These are phyloP conservation scores for Pseudococcus viburni DNA, from an alignment of 2,888 invertebrate species.

Conservation along the genomic window DNA sequence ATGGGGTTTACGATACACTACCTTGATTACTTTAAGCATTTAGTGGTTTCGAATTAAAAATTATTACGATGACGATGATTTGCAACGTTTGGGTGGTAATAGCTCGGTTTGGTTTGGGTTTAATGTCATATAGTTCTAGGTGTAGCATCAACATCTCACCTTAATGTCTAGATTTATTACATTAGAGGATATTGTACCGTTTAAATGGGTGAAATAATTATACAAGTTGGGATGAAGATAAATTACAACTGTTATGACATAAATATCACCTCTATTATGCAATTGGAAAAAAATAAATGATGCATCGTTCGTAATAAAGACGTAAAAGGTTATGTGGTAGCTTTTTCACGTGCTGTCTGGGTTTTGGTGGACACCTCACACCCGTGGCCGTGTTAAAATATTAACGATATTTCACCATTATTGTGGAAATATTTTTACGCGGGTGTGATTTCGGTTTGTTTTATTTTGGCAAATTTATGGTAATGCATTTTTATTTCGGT, in stretches of 20 bases:
- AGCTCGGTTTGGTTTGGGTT: background rate
- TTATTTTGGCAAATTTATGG: background rate
- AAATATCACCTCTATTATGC: slow-evolving; percentile 32
- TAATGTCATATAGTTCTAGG: background rate
- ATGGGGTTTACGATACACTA: background rate
- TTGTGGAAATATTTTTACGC: background rate
- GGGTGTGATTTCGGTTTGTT: background rate
- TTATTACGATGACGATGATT: background rate
- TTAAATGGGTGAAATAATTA: slow-evolving; percentile 55
- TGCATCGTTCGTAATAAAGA: slow-evolving; percentile 41
- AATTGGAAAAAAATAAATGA: slow-evolving; percentile 56
- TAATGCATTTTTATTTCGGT: background rate
- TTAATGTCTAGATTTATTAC: slow-evolving; percentile 34
- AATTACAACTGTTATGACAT: slow-evolving; percentile 35
- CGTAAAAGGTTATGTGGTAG: slow-evolving; percentile 39
- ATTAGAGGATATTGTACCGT: slow-evolving; percentile 48
- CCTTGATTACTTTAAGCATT: slow-evolving; percentile 4
- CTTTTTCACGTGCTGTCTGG: background rate
- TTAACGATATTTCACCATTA: slow-evolving; percentile 8
- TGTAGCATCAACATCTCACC: background rate
- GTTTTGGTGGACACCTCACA: background rate
- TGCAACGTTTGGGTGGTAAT: slow-evolving; percentile 42
- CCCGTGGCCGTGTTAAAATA: background rate
- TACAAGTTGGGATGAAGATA: slow-evolving; percentile 38
- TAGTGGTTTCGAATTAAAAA: slow-evolving; percentile 31